Conservation (phyloP, 2,113 vertebrate species). For the Poecilia latipinna region DNA sequence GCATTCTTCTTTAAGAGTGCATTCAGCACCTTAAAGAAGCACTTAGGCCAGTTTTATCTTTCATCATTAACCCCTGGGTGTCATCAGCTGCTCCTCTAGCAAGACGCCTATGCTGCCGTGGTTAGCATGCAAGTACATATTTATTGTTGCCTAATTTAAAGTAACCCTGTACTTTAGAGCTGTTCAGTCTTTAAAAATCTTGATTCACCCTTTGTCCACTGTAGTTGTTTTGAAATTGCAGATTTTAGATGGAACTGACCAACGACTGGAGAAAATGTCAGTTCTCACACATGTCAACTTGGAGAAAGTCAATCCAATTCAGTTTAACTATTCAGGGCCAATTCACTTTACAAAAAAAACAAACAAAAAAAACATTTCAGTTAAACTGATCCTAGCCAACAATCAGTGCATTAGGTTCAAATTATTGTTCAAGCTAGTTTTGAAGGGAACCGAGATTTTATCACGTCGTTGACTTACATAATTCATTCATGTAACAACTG, state of each 20-base stretch:
- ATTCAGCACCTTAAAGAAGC: background rate
- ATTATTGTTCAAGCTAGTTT: too few species aligned
- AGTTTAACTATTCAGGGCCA: too few species aligned
- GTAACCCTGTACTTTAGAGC: background rate
- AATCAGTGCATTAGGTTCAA: too few species aligned
- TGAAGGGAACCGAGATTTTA: too few species aligned
- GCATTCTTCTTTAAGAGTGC: background rate
- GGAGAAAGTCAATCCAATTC: too few species aligned
- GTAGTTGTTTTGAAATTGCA: background rate
- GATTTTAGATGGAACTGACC: background rate
- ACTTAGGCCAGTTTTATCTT: background rate
- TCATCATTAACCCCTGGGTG: background rate
- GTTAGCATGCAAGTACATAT: background rate
- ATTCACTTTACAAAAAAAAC: too few species aligned
- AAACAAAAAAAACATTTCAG: too few species aligned
- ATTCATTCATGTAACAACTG: too few species aligned
- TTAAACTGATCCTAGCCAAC: too few species aligned
- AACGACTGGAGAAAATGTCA: background rate
- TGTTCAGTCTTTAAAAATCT: background rate
- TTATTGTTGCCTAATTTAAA: background rate
- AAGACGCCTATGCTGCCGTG: too few species aligned
- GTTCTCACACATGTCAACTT: too few species aligned
- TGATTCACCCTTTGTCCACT: background rate
- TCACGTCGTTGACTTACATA: too few species aligned
- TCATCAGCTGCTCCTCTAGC: background rate